phyloP scores from a whole-genome alignment of 2,113 vertebrate species.

The Plotosus lineatus region DNA sequence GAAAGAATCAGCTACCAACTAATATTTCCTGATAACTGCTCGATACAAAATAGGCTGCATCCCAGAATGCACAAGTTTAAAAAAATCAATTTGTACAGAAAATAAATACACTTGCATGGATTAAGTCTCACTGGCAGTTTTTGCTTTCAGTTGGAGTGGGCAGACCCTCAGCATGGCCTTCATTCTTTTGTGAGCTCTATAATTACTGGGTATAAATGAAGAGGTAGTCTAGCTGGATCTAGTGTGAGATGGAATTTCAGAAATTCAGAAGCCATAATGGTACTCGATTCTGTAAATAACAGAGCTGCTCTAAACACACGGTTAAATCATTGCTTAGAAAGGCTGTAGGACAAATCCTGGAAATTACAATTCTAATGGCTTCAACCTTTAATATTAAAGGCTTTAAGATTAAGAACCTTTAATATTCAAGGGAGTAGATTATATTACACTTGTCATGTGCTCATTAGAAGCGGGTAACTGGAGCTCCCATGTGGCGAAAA shows the following conservation, averaged over 20 bases:
- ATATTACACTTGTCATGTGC: background rate
- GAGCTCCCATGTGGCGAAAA: too few species aligned
- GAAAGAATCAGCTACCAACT: background rate
- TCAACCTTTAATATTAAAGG: too few species aligned
- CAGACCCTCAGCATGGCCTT: conserved; percentile 21
- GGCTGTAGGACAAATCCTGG: background rate
- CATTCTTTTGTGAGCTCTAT: conserved; percentile 24
- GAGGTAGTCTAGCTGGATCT: conserved; percentile 5
- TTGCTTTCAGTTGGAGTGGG: conserved; percentile 14
- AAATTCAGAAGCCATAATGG: background rate
- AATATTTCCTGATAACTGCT: background rate
- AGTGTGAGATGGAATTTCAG: background rate
- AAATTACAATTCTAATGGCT: background rate
- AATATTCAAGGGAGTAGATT: background rate
- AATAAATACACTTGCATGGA: background rate
- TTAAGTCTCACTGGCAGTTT: background rate
- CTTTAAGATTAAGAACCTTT: too few species aligned
- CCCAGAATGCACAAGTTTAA: background rate
- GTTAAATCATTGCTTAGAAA: background rate
- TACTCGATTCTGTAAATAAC: too few species aligned
- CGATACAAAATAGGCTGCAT: background rate
- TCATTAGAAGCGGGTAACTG: background rate
- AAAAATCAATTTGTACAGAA: background rate
- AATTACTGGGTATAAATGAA: conserved; percentile 29
- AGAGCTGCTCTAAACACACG: background rate